Percentiles rank a stretch among this genome's conserved stretches.
phyloP scores from a whole-genome alignment of 2,113 vertebrate species.

The Burhinus oedicnemus region DNA sequence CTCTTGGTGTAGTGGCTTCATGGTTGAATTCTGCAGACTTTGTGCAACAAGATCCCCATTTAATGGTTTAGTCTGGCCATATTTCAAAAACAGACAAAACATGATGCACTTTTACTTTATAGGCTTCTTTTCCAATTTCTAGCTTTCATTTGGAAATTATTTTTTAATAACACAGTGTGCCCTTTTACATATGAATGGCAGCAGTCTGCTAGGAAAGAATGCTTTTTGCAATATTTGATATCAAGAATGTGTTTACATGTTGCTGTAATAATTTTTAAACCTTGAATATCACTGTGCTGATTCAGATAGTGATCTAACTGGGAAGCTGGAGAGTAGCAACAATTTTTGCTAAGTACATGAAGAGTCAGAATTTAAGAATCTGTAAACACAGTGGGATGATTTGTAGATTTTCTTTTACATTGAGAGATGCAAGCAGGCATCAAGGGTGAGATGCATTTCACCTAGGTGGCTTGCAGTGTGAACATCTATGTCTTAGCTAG shows the following conservation, averaged over 20 bases:
- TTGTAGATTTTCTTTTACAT: neutral
- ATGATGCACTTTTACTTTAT: slow-evolving; percentile 60
- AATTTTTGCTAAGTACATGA: neutral
- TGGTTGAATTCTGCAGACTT: slow-evolving; percentile 69
- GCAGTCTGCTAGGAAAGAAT: neutral
- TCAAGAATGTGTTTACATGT: neutral
- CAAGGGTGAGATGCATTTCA: neutral
- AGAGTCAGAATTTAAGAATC: neutral
- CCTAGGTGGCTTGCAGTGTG: neutral
- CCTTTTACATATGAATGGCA: neutral
- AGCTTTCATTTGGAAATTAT: neutral
- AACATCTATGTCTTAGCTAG: neutral
- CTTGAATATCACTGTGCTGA: neutral
- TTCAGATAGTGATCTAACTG: neutral
- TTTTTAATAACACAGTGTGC: neutral
- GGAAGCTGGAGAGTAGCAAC: neutral
- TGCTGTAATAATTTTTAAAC: neutral
- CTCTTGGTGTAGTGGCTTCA: slow-evolving; percentile 57
- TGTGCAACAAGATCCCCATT: slow-evolving; percentile 70
- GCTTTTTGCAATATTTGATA: neutral
- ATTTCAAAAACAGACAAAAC: slow-evolving; percentile 68
- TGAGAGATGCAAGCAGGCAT: neutral
- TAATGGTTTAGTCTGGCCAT: slow-evolving; percentile 72
- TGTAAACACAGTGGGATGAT: neutral
- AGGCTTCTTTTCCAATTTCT: slow-evolving; percentile 36